Percentiles rank a stretch among this genome's conserved stretches.
phyloP scores from a whole-genome alignment of 2,797 vertebrate genomes.

The Pseudopleuronectes americanus region DNA sequence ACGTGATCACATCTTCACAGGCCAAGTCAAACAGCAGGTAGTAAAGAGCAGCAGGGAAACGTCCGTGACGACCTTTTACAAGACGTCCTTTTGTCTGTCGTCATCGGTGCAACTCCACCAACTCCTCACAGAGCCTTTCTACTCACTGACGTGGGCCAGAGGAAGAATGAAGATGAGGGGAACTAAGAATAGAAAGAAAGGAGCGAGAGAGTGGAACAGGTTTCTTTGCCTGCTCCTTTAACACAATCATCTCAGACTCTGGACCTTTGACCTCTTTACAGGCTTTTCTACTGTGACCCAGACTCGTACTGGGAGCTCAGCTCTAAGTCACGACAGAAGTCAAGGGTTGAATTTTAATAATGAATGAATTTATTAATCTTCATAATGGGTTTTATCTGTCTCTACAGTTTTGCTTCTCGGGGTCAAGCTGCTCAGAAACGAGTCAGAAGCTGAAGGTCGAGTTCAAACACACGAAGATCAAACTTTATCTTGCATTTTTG shows the following conservation, averaged over 20 bases:
- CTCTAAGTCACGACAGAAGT: too few relatives aligned
- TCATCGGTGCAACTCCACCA: constrained; percentile 15
- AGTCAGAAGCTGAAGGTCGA: too few relatives aligned
- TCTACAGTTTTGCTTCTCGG: too few relatives aligned
- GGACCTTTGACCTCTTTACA: constrained; percentile 20
- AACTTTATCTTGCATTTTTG: too few relatives aligned
- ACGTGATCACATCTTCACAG: constrained; percentile 20
- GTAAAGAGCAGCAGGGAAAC: background rate
- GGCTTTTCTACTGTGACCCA: too few relatives aligned
- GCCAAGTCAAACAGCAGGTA: constrained; percentile 37
- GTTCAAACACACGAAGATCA: too few relatives aligned
- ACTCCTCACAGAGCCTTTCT: background rate
- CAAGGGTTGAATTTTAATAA: too few relatives aligned
- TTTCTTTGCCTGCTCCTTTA: background rate
- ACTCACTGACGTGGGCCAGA: constrained; percentile 8
- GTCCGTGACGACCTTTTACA: constrained; percentile 26
- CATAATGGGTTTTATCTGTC: too few relatives aligned
- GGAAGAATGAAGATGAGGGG: constrained; percentile 13
- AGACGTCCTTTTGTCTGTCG: too few relatives aligned
- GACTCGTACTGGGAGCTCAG: too few relatives aligned
- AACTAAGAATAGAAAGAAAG: constrained; percentile 36
- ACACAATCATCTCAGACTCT: background rate
- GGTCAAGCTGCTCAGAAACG: too few relatives aligned
- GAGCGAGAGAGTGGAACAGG: constrained; percentile 18
- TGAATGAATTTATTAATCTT: too few relatives aligned